phyloP scores from a whole-genome alignment of 2,113 vertebrate genomes.

The Peucedramus taeniatus region DNA sequence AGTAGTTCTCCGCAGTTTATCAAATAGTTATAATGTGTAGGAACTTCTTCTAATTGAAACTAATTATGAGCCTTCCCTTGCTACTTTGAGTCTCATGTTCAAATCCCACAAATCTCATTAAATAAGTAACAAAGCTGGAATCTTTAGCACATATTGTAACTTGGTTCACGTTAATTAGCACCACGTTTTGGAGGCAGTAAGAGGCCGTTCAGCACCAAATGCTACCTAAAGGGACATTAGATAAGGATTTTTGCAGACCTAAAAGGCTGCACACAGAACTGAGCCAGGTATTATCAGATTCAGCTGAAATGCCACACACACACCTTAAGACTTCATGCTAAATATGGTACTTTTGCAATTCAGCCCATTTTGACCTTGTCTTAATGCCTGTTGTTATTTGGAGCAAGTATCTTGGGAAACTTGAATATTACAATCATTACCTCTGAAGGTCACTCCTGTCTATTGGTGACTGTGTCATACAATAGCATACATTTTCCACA shows the following conservation, averaged over 20 bases:
- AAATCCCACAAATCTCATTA: constrained; percentile 82
- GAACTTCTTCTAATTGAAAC: constrained; percentile 80
- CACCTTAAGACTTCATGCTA: neutral
- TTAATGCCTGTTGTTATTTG: constrained; percentile 12
- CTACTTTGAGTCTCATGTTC: constrained; percentile 75
- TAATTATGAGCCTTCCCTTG: constrained; percentile 81
- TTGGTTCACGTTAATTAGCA: constrained; percentile 75
- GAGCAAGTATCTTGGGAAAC: neutral
- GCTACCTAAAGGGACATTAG: constrained; percentile 42
- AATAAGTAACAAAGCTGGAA: constrained; percentile 78
- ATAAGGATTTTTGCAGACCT: neutral
- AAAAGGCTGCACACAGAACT: neutral
- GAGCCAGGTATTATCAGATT: neutral
- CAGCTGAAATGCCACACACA: neutral
- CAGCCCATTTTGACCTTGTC: neutral
- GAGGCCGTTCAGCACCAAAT: constrained; percentile 47
- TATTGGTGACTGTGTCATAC: neutral
- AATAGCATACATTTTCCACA: neutral
- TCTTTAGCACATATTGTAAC: constrained; percentile 76
- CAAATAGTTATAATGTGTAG: constrained; percentile 73
- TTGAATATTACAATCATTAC: neutral
- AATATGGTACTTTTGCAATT: neutral
- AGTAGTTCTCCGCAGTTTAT: constrained; percentile 72
- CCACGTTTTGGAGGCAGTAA: constrained; percentile 55
- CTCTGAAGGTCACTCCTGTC: constrained; percentile 8